Conservation (phyloP, 1,140 invertebrate genomes). For the Pseudomyrmex dendroicus region DNA sequence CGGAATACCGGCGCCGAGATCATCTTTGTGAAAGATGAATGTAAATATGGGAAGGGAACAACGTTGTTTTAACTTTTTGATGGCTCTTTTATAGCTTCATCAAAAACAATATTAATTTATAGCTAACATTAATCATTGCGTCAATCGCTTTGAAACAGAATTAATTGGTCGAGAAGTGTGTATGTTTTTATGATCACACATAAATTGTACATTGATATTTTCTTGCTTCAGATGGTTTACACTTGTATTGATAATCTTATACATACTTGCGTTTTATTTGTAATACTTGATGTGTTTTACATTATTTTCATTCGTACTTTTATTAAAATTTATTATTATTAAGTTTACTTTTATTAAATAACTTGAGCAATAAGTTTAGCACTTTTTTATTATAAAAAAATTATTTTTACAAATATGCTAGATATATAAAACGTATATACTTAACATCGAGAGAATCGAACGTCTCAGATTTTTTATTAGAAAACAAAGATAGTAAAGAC, state of each 20-base stretch:
- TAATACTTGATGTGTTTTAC: too few species aligned
- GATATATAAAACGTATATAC: too few species aligned
- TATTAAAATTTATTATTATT: not conserved
- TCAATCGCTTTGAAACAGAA: not conserved
- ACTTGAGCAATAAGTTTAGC: too few species aligned
- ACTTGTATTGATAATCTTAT: too few species aligned
- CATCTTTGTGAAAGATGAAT: too few species aligned
- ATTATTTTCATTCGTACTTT: not conserved
- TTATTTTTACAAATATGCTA: not conserved
- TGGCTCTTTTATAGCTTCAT: slow-evolving; percentile 29
- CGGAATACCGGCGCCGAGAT: too few species aligned
- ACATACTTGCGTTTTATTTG: too few species aligned
- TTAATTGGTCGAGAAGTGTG: not conserved
- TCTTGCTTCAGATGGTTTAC: too few species aligned
- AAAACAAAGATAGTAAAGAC: not conserved
- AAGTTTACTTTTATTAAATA: not conserved
- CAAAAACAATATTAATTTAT: not conserved
- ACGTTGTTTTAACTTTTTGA: not conserved
- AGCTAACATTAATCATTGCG: not conserved
- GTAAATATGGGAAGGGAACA: too few species aligned
- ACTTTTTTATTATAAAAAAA: not conserved
- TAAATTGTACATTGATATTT: too few species aligned
- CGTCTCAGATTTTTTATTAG: too few species aligned
- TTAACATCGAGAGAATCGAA: too few species aligned
- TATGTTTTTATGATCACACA: not conserved